A percentile compares a stretch with the other conserved stretches of the same genome.
phyloP scores from a whole-genome alignment of 2,888 invertebrate species.

The Andrena bucephala region DNA sequence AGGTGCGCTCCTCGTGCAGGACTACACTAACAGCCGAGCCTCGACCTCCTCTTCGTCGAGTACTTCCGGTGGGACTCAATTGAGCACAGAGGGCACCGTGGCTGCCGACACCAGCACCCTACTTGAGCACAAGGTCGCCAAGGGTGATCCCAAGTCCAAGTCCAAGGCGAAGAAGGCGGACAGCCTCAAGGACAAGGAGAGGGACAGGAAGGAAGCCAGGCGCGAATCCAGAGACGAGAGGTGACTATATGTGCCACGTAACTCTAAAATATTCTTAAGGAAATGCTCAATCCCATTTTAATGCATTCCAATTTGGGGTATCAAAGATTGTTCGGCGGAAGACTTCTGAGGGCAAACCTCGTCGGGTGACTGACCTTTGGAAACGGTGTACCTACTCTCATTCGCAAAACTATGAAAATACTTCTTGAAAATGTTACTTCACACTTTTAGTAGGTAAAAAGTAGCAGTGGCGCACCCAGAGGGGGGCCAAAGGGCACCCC shows the following conservation, averaged over 20 bases:
- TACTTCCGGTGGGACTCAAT: slow-evolving; percentile 70
- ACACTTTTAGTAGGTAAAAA: too few species aligned
- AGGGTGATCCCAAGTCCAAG: slow-evolving; percentile 78
- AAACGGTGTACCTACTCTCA: background rate
- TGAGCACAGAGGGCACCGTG: slow-evolving; percentile 76
- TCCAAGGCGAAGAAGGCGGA: slow-evolving; percentile 80
- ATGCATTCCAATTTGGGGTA: too few species aligned
- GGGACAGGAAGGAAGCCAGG: slow-evolving; percentile 78
- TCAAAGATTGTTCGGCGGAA: background rate
- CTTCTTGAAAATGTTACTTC: too few species aligned
- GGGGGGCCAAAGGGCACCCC: too few species aligned
- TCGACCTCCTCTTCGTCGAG: slow-evolving; percentile 77
- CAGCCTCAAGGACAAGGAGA: slow-evolving; percentile 73
- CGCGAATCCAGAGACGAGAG: slow-evolving; percentile 75
- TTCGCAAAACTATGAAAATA: too few species aligned
- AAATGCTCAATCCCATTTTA: too few species aligned
- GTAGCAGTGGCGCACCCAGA: too few species aligned
- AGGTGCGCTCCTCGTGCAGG: slow-evolving; percentile 75
- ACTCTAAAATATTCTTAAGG: background rate
- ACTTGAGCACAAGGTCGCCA: slow-evolving; percentile 77
- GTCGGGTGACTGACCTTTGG: background rate
- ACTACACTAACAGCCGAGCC: slow-evolving; percentile 82
- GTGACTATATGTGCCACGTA: slow-evolving; percentile 48
- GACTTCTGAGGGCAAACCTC: background rate
- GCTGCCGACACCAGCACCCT: slow-evolving; percentile 75